Evolutionary conservation across 2,797 vertebrate genomes (phyloP).

Genomic region (Tangara arthus): DNA sequence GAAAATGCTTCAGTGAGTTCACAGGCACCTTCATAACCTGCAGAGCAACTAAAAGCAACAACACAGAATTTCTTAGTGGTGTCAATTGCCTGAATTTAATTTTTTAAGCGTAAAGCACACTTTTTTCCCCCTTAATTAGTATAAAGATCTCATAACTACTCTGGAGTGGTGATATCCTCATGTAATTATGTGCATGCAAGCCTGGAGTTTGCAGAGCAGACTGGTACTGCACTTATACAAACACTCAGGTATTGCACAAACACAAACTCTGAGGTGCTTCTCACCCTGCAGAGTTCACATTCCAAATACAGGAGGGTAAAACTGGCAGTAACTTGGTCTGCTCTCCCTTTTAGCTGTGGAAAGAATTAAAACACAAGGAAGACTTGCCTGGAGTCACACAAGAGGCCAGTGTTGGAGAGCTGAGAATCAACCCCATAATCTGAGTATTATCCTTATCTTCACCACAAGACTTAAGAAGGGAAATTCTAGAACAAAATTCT

Average conservation of each 20-base stretch:
- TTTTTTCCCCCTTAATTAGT: not conserved
- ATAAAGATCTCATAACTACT: not conserved
- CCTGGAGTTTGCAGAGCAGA: not conserved
- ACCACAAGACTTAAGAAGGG: not conserved
- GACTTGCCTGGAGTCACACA: conserved; percentile 31
- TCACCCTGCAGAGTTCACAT: not conserved
- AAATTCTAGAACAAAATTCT: conserved; percentile 61
- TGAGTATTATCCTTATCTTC: conserved; percentile 60
- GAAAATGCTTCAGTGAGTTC: not conserved
- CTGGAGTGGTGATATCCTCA: not conserved
- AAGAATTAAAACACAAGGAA: not conserved
- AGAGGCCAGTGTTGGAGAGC: conserved; percentile 31
- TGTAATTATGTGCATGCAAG: not conserved
- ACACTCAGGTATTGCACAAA: not conserved
- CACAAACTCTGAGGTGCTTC: not conserved
- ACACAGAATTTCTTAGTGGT: not conserved
- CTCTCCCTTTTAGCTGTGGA: not conserved
- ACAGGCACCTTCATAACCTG: not conserved
- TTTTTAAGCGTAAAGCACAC: not conserved
- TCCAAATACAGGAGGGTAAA: not conserved
- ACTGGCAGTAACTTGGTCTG: not conserved
- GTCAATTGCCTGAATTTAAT: not conserved
- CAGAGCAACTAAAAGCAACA: not conserved
- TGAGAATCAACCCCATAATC: conserved; percentile 52
- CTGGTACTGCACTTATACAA: not conserved